These are phyloP conservation scores for Pemphigus obesinymphae DNA, from an alignment of 1,140 invertebrate genomes.

Conservation along the genomic window DNA sequence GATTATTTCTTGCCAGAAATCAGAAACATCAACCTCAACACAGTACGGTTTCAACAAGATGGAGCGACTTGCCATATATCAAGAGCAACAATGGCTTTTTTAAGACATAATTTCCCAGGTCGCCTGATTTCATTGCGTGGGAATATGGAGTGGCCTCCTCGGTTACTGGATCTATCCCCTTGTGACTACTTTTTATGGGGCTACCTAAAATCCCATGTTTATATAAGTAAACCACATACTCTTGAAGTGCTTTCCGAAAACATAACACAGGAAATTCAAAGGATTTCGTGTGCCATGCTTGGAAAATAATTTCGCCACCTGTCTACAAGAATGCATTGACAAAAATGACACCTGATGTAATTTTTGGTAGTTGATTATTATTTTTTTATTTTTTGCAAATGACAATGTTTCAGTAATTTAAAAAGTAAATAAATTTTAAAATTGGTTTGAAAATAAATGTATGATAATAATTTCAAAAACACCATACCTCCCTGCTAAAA, in stretches of 20 bases:
- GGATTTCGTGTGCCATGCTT: not conserved
- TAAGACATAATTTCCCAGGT: not conserved
- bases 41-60: slow-evolving; percentile 46
- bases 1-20: slow-evolving; percentile 43
- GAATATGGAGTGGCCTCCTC: not conserved
- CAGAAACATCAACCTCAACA: slow-evolving; percentile 33
- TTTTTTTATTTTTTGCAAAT: not conserved
- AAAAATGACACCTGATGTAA: not conserved
- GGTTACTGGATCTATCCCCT: not conserved
- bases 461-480: not conserved
- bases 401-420: not conserved
- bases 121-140: slow-evolving; percentile 43
- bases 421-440: not conserved
- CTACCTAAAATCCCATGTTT: not conserved
- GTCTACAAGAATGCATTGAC: not conserved
- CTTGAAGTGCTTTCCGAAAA: not conserved
- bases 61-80: slow-evolving; percentile 43
- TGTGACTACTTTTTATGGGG: slow-evolving; percentile 8
- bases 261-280: not conserved
- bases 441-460: not conserved
- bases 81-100: not conserved
- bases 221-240: not conserved
- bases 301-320: not conserved
- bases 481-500: not conserved
- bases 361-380: not conserved